phyloP scores from a whole-genome alignment of 1,140 invertebrate species.

The Pseudomyrmex gracilis region DNA sequence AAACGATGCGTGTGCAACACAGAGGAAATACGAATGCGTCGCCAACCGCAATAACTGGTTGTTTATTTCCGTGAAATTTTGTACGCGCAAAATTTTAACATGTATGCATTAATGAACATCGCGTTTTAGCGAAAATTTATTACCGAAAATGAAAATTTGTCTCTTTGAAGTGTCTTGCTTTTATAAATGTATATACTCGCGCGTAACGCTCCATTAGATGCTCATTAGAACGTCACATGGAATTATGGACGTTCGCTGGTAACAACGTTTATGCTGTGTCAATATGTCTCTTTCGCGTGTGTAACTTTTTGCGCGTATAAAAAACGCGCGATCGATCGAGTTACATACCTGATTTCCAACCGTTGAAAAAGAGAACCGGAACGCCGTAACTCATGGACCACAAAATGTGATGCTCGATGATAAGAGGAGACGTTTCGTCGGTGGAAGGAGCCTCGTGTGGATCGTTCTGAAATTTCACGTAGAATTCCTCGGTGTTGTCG shows the following conservation, averaged over 20 bases:
- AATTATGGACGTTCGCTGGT: no score
- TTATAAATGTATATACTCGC: no score
- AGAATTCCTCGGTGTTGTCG: slow-evolving; percentile 53
- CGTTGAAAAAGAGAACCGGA: slow-evolving; percentile 87
- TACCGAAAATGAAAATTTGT: no score
- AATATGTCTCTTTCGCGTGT: no score
- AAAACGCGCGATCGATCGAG: not conserved
- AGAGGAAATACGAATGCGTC: slow-evolving; percentile 9
- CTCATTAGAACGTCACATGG: no score
- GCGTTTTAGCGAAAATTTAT: no score
- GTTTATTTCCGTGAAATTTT: not conserved
- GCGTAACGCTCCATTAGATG: no score
- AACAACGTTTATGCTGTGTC: no score
- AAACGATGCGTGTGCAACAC: slow-evolving; percentile 43
- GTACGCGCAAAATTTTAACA: not conserved
- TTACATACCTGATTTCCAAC: slow-evolving; percentile 82
- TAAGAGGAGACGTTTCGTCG: slow-evolving; percentile 78
- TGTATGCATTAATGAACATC: no score
- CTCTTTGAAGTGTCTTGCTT: no score
- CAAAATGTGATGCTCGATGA: slow-evolving; percentile 85
- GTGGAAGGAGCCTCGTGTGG: slow-evolving; percentile 78
- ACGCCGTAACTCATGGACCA: slow-evolving; percentile 87
- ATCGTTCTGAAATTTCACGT: slow-evolving; percentile 72
- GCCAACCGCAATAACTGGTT: not conserved
- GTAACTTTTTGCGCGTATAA: no score